Base-by-base conservation (phyloP, 2,888 invertebrate genomes). In the Drosophila prolongata region DNA sequence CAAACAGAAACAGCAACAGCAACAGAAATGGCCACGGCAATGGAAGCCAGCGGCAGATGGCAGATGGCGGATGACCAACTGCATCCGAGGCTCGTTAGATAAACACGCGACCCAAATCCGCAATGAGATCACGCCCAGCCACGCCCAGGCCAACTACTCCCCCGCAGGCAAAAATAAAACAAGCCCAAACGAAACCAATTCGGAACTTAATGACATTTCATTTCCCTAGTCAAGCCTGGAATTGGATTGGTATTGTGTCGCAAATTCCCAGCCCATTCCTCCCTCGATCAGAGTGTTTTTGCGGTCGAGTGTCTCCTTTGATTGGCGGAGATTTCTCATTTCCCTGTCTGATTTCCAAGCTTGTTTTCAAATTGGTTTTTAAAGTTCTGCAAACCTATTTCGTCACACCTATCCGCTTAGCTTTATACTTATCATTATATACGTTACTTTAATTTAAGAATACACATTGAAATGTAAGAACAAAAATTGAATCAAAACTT, bases 101-200 rank as follows among this genome's bases (percentile, higher is more conserved):
- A 1, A 11, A 44, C 52, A 52, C 38, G 67, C 65, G 44, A 53
- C 44, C 65, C 54, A 53, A 66, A 66, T 53, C 67, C 67, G 65
- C 65, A 66, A 66, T 67, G 66, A 66, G 54, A 66, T 54, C 67
- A 46, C 67, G 34, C 53, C 67, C 53, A 19, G 44, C 53, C 53
- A 30, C 30, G 19, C 34, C n/a, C 19, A 34, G 19, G 52, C 30
- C 30, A 8, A 30, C 38, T 30, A 6, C 57, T 16, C 1, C 27
- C 14, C 13, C 19, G 11, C 34, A 8, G 13, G 13, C 13, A 49
- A 14, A 37, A 42, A 55, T 30, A 43, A 58, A 58, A 58, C 58
- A 57, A 58, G 27, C 38, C 50, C 38, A 50, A 58, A 60, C 52
- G 40, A 62, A 62, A 62, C 62, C 47, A 62, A 62, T 62, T 47